Percentiles rank a stretch among this genome's conserved stretches.
Evolutionary conservation across 2,113 vertebrate genomes (phyloP).

Genomic region (Aegithalos caudatus): DNA sequence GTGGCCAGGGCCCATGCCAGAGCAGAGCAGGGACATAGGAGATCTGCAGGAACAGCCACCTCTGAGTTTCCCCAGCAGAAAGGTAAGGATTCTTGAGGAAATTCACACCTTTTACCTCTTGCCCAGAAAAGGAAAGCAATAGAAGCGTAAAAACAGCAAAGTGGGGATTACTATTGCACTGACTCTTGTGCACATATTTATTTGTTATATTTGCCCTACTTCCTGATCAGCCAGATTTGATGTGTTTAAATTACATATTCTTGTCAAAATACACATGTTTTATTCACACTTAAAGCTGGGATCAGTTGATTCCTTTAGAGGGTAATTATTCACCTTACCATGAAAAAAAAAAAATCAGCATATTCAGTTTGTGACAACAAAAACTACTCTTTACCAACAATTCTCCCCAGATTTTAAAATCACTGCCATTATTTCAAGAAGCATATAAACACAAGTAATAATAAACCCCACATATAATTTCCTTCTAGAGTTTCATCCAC

Average conservation of each 20-base stretch:
- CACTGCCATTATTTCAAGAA: not conserved
- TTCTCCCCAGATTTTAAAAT: not conserved
- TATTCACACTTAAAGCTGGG: not conserved
- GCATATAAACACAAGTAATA: not conserved
- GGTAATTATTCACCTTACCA: not conserved
- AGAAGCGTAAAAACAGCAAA: not conserved
- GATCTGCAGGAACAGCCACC: not conserved
- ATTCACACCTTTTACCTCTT: not conserved
- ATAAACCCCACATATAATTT: not conserved
- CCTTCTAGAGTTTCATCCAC: not conserved
- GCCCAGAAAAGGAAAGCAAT: not conserved
- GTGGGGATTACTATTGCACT: not conserved
- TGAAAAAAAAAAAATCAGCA: not conserved
- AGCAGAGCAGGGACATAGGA: not conserved
- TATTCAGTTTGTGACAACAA: not conserved
- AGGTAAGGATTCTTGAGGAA: not conserved
- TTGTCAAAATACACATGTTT: accelerated
- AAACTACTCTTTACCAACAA: not conserved
- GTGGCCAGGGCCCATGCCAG: not conserved
- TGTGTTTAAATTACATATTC: not conserved
- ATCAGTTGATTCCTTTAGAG: not conserved
- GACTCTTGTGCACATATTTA: not conserved
- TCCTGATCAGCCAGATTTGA: not conserved
- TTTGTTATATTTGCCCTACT: not conserved
- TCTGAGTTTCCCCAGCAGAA: not conserved